Evolutionary conservation across 2,113 vertebrate species (phyloP), one percentile per base, ranked within the genome.

Genomic region (Catharus minimus): DNA sequence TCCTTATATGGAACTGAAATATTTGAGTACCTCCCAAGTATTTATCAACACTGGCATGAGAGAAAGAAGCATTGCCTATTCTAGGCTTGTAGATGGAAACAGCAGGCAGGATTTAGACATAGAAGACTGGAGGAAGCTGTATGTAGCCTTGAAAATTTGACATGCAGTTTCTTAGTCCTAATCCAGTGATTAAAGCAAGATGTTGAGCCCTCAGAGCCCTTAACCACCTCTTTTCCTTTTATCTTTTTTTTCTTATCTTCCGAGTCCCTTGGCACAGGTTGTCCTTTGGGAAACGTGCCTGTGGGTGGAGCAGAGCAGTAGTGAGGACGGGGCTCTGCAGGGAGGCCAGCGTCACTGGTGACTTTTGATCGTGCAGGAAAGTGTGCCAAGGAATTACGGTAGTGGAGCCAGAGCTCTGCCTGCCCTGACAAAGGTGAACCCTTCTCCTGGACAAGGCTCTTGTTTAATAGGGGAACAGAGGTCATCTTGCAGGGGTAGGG

Each of bases 31-130:
- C 66, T 94, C 83, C 66, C 83, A 82, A 84, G 81, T 84, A 86
- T 89, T 95, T 90, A 82, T 89, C 79, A 83, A 82, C 73, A 39
- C 77, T 89, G 77, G 50, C 56, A 30, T 61, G 60, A 86, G 47
- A n/a, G 62, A 79, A 82, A 89, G 92, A 81, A 89, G 74, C 50
- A 36, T 88, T 93, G 65, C 80, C 84, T 93, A 41, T 92, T 95
- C 88, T 50, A 92, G 80, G 71, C 81, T 90, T 92, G 47, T 52
- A 55, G 57, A 36, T 92, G 57, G 86, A 75, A 90, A 57, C 15
- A 5, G 55, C 74, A 20, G 69, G 74, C 55, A 65, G 65, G 61
- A 62, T 84, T 84, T 87, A 84, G 73, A 66, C 19, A 1, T 2
- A 28, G 32, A 36, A 82, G 58, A 53, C 56, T 6, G 16, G 60